Conservation (phyloP, 2,113 vertebrate species). For the Myotis yumanensis region DNA sequence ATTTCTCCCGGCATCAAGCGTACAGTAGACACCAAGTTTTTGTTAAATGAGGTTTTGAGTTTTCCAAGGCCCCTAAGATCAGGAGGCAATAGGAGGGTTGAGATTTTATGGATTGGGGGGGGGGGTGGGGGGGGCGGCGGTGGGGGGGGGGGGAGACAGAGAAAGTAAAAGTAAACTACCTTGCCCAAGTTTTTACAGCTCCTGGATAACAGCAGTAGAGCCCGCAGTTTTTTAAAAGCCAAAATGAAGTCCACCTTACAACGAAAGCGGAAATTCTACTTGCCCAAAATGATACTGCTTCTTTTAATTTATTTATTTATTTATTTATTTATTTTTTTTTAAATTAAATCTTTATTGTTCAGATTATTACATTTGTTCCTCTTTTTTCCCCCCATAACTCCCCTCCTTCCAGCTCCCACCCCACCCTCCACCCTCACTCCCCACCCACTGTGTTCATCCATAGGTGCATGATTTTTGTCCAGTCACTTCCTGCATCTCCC, state of each 20-base stretch:
- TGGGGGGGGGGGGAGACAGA: fast-evolving
- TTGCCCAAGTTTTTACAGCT: background rate
- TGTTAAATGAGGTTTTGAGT: background rate
- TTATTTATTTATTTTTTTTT: too few relatives aligned
- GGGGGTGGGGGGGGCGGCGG: fast-evolving
- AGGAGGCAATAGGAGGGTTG: background rate
- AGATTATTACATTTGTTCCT: too few relatives aligned
- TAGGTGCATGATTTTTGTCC: too few relatives aligned
- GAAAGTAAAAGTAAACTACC: background rate
- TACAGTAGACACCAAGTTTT: background rate
- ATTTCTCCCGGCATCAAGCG: background rate
- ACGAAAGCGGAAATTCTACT: background rate
- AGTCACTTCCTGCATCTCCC: too few relatives aligned
- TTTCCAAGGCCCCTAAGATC: background rate
- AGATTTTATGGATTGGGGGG: background rate
- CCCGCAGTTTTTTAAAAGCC: background rate
- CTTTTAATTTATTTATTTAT: background rate
- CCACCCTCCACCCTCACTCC: too few relatives aligned
- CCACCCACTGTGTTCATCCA: too few relatives aligned
- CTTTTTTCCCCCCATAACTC: too few relatives aligned
- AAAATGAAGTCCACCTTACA: background rate
- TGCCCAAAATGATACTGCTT: background rate
- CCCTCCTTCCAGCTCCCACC: too few relatives aligned
- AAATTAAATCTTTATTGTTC: too few relatives aligned
- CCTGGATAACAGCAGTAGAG: background rate